phyloP scores from a whole-genome alignment of 2,888 invertebrate species.

The Phengaris alcon region DNA sequence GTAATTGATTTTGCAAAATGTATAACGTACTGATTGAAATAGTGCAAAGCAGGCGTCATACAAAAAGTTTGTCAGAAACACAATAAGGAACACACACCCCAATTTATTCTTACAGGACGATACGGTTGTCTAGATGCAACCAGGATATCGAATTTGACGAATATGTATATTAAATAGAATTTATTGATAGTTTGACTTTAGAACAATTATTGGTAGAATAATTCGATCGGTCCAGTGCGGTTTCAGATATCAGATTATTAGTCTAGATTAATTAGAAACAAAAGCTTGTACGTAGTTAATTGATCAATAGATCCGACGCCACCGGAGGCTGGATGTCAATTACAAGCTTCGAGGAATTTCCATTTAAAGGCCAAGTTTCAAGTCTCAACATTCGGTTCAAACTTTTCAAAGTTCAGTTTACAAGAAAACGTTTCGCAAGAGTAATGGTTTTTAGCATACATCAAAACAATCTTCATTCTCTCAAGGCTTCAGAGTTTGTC shows the following conservation, averaged over 20 bases:
- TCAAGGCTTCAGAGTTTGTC: not conserved
- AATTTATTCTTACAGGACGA: no score
- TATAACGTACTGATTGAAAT: no score
- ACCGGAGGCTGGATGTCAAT: not conserved
- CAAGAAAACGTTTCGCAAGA: not conserved
- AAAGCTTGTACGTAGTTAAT: not conserved
- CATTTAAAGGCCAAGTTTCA: constrained; percentile 13
- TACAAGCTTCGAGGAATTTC: constrained; percentile 5
- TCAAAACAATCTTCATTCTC: not conserved
- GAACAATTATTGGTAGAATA: not conserved
- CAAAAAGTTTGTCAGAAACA: no score
- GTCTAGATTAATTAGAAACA: not conserved
- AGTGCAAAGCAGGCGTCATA: no score
- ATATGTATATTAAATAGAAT: no score
- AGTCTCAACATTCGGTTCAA: not conserved
- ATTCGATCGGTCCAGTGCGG: not conserved
- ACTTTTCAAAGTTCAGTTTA: constrained; percentile 16
- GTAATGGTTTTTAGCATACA: not conserved
- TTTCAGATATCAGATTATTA: not conserved
- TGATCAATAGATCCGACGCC: constrained; percentile 1
- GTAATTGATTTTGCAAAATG: no score
- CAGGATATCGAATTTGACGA: no score
- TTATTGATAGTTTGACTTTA: no score
- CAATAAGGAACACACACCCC: no score
- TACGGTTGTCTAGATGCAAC: no score